Evolutionary conservation across 2,888 invertebrate species (phyloP).

Genomic region (Margaritifera margaritifera): DNA sequence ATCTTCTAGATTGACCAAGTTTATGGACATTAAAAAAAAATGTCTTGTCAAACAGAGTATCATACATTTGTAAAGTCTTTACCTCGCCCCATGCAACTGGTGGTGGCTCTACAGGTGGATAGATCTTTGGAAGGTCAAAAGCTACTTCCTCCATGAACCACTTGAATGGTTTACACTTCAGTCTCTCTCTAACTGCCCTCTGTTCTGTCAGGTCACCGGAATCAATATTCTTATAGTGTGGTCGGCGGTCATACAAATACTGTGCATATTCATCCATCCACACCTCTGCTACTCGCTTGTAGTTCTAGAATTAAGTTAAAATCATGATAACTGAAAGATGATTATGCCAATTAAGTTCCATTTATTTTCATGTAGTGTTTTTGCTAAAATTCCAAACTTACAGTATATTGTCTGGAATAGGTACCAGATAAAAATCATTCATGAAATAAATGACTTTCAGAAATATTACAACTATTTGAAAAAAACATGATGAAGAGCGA

Average conservation of each 20-base stretch:
- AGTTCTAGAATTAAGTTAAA: constrained; percentile 80
- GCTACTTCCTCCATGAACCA: constrained; percentile 96
- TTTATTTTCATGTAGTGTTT: background rate
- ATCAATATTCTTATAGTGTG: constrained; percentile 81
- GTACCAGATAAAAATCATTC: no score
- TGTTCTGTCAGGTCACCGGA: constrained; percentile 88
- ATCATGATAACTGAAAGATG: background rate
- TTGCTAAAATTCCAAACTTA: background rate
- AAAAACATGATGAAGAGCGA: no score
- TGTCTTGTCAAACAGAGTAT: no score
- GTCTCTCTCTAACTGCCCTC: constrained; percentile 81
- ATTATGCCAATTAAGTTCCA: background rate
- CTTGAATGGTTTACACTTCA: constrained; percentile 91
- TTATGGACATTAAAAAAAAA: no score
- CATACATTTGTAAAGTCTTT: constrained; percentile 40
- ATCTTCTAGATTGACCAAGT: no score
- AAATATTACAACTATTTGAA: no score
- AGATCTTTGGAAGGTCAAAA: constrained; percentile 88
- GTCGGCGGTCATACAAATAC: constrained; percentile 85
- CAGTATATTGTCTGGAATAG: background rate
- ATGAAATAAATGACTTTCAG: no score
- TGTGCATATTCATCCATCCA: constrained; percentile 99
- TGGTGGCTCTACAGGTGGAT: constrained; percentile 90
- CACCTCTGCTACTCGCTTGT: constrained; percentile 92
- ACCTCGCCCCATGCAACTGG: constrained; percentile 88